These are phyloP conservation scores for Agrochola lychnidis DNA, from an alignment of 2,888 invertebrate genomes.

Conservation along the genomic window DNA sequence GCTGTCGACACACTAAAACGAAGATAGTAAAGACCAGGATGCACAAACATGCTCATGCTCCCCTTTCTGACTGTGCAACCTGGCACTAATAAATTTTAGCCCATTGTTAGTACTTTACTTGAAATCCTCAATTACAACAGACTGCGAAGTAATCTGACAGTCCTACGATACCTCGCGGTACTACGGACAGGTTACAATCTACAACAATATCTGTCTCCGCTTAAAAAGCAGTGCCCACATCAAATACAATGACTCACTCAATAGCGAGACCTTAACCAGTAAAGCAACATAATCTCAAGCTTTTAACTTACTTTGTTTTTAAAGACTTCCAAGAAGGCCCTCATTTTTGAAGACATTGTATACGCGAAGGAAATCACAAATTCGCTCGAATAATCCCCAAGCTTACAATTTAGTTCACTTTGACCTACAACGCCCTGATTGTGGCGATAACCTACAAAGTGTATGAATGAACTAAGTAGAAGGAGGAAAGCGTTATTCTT, in stretches of 20 bases:
- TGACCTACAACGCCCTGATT: slow-evolving; percentile 57
- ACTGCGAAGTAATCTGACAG: neutral
- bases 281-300: slow-evolving; percentile 46
- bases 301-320: slow-evolving; percentile 52
- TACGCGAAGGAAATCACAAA: slow-evolving; percentile 49
- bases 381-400: slow-evolving; percentile 47
- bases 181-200: neutral
- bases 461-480: slow-evolving; percentile 29
- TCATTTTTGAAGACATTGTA: slow-evolving; percentile 44
- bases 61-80: neutral
- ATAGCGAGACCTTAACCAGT: slow-evolving; percentile 11
- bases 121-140: neutral
- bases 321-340: slow-evolving; percentile 51
- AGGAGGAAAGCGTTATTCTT: neutral
- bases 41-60: neutral
- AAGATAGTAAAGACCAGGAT: neutral
- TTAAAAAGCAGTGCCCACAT: slow-evolving; percentile 9
- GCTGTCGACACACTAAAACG: too few species aligned
- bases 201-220: neutral
- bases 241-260: slow-evolving; percentile 25
- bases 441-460: slow-evolving; percentile 50
- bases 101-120: neutral
- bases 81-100: neutral
- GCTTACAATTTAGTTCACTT: slow-evolving; percentile 54
- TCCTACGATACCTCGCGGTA: neutral